phyloP scores from a whole-genome alignment of 2,797 vertebrate species.

The Syncerus caffer region DNA sequence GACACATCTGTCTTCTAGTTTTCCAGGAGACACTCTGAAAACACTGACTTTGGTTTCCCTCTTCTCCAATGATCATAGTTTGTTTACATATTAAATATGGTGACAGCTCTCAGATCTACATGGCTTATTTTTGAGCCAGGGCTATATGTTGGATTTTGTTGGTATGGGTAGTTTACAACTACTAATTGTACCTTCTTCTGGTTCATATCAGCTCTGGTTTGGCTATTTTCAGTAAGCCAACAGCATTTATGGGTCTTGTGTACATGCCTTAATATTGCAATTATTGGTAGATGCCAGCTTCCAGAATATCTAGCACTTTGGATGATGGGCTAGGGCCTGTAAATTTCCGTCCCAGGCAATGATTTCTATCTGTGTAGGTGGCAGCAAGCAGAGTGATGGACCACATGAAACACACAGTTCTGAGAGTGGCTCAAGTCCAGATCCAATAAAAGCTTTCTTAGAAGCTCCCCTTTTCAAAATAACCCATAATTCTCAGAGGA shows the following conservation, averaged over 20 bases:
- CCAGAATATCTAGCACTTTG: neutral
- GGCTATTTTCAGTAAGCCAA: slow-evolving; percentile 2
- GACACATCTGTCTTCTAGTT: neutral
- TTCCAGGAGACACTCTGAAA: neutral
- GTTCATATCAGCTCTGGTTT: neutral
- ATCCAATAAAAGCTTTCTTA: slow-evolving; percentile 53
- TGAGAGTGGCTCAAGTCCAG: slow-evolving; percentile 18
- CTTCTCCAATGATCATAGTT: neutral
- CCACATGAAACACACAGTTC: slow-evolving; percentile 44
- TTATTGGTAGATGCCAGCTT: slow-evolving; percentile 1
- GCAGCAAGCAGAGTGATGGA: slow-evolving; percentile 13
- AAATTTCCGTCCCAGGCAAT: slow-evolving; percentile 2
- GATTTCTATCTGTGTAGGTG: slow-evolving; percentile 23
- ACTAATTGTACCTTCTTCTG: neutral
- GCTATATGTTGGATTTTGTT: neutral
- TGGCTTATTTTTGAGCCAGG: neutral
- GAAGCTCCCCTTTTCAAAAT: slow-evolving; percentile 36
- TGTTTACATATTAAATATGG: slow-evolving; percentile 38
- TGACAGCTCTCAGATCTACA: neutral
- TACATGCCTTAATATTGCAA: neutral
- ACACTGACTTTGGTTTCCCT: neutral
- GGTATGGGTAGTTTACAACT: neutral
- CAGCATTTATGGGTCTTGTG: neutral
- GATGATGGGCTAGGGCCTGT: neutral
- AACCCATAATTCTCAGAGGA: slow-evolving; percentile 45